Conservation (phyloP, 2,797 vertebrate genomes). For the Mallotus villosus region DNA sequence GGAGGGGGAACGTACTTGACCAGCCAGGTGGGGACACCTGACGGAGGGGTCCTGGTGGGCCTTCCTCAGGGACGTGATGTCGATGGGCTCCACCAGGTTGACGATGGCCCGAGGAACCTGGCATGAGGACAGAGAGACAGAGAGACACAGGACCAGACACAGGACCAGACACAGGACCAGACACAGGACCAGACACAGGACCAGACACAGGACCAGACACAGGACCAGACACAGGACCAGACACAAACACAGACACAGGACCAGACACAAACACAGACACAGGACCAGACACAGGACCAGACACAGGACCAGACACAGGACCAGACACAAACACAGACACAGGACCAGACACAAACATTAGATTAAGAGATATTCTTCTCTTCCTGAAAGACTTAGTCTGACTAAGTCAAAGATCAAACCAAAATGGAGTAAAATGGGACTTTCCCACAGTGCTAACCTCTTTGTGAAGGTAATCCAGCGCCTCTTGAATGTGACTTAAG, state of each 20-base stretch:
- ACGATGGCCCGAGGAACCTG: constrained; percentile 88
- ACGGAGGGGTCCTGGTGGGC: constrained; percentile 68
- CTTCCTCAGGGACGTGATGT: constrained; percentile 73
- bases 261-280: no score
- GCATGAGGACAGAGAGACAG: neutral
- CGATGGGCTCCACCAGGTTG: constrained; percentile 80
- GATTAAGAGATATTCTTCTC: neutral
- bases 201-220: no score
- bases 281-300: no score
- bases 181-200: no score
- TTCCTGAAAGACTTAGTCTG: neutral
- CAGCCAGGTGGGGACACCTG: constrained; percentile 79
- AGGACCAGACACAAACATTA: neutral
- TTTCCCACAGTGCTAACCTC: constrained; percentile 67
- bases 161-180: no score
- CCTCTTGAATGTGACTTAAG: constrained; percentile 65
- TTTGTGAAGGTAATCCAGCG: constrained; percentile 84
- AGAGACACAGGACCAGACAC: neutral
- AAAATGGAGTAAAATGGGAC: neutral
- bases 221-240: no score
- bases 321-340: no score
- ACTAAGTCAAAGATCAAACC: no score
- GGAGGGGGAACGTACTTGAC: constrained; percentile 62
- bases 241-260: no score
- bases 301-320: no score